Conservation (phyloP, 2,797 vertebrate species). For the Bradypodion pumilum region DNA sequence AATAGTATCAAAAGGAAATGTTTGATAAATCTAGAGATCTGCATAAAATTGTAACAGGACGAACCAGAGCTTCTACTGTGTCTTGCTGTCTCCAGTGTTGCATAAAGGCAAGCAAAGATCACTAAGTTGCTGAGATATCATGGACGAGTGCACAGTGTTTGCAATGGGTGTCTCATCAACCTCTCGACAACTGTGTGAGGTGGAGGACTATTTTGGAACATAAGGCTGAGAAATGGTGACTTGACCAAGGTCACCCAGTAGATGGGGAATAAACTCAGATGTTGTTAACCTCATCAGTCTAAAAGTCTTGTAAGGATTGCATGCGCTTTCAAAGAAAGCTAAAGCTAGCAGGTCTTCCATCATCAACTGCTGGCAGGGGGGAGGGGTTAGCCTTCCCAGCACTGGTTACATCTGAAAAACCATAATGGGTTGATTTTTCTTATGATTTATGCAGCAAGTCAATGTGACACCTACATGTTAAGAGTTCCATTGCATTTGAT, state of each 20-base stretch:
- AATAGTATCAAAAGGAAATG: constrained; percentile 75
- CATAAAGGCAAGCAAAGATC: constrained; percentile 64
- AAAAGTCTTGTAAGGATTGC: neutral
- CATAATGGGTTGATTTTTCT: constrained; percentile 68
- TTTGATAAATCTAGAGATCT: constrained; percentile 69
- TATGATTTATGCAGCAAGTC: constrained; percentile 81
- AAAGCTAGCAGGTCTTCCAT: constrained; percentile 51
- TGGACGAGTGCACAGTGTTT: constrained; percentile 26
- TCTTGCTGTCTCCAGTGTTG: constrained; percentile 59
- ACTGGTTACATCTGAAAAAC: constrained; percentile 75
- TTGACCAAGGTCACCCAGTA: constrained; percentile 7
- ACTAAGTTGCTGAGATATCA: constrained; percentile 45
- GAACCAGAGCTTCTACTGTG: constrained; percentile 68
- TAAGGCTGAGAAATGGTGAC: constrained; percentile 26
- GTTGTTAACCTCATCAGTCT: neutral
- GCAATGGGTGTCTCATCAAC: constrained; percentile 23
- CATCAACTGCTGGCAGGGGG: constrained; percentile 66
- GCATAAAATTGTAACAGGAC: constrained; percentile 78
- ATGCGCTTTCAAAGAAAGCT: constrained; percentile 27
- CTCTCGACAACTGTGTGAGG: constrained; percentile 8
- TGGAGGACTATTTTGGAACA: constrained; percentile 13
- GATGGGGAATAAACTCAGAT: neutral
- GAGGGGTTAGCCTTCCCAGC: constrained; percentile 82
- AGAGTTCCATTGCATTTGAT: constrained; percentile 73
- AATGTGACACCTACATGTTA: constrained; percentile 75